A percentile compares a stretch with the other conserved stretches of the same genome.
phyloP scores from a whole-genome alignment of 2,888 invertebrate genomes.

The Adelphocoris suturalis region DNA sequence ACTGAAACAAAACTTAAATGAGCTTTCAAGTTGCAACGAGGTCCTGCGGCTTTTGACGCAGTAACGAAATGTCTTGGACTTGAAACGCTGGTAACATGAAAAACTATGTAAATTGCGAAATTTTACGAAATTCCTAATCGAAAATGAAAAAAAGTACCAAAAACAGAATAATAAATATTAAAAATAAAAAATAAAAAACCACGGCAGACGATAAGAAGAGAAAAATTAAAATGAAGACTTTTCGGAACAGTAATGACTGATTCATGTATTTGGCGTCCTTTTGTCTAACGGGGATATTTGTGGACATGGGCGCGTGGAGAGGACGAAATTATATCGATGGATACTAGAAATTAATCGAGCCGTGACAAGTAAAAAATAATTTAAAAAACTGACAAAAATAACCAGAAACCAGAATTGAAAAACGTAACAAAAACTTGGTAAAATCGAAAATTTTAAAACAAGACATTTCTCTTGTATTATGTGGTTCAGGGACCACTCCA shows the following conservation, averaged over 20 bases:
- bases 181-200: neutral
- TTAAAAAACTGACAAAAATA: neutral
- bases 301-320: neutral
- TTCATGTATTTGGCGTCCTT: neutral
- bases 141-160: neutral
- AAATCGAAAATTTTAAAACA: constrained; percentile 43
- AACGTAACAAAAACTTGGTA: constrained; percentile 31
- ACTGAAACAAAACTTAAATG: no score
- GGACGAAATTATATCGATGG: neutral
- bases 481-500: constrained; percentile 30
- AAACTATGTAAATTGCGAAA: no score
- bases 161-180: no score
- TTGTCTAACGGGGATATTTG: neutral
- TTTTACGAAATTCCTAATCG: no score
- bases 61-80: no score
- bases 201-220: neutral
- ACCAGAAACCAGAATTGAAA: neutral
- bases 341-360: neutral
- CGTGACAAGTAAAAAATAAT: neutral
- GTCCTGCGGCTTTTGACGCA: no score
- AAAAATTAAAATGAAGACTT: neutral
- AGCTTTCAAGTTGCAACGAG: no score
- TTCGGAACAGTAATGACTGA: neutral
- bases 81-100: no score
- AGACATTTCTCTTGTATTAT: constrained; percentile 49